A percentile compares a stretch with the other conserved stretches of the same genome.
These are phyloP conservation scores for Masticophis lateralis DNA, from an alignment of 2,797 vertebrate species.

Conservation along the genomic window DNA sequence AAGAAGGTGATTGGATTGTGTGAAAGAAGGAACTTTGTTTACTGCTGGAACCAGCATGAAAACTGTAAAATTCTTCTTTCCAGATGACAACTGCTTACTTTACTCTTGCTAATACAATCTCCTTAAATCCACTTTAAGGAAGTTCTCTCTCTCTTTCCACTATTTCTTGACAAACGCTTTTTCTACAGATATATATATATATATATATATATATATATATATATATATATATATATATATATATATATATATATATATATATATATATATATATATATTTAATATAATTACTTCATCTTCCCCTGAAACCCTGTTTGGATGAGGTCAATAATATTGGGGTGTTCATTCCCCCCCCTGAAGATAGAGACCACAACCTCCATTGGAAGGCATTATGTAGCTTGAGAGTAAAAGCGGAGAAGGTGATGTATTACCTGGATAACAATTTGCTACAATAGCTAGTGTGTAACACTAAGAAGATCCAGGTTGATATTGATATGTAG, in stretches of 20 bases:
- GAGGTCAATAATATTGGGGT: conserved; percentile 1
- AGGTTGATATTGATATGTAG: neutral
- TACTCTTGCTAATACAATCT: conserved; percentile 57
- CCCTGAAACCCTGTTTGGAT: neutral
- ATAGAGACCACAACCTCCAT: neutral
- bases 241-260: too few species aligned
- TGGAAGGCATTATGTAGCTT: neutral
- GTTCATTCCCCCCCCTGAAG: neutral
- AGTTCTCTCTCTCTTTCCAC: neutral
- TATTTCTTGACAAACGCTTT: neutral
- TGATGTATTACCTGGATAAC: neutral
- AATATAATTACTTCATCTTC: neutral
- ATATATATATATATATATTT: too few species aligned
- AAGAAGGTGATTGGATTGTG: conserved; percentile 5
- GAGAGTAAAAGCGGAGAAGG: neutral
- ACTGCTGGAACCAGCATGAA: conserved; percentile 52
- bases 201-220: too few species aligned
- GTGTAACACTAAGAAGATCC: neutral
- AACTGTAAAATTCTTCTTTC: conserved; percentile 52
- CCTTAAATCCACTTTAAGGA: conserved; percentile 50
- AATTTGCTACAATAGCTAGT: neutral
- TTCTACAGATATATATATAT: too few species aligned
- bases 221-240: too few species aligned
- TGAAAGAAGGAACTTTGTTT: conserved; percentile 51
- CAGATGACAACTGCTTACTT: conserved; percentile 63